These are phyloP conservation scores for Apostichopus leukothele DNA, from an alignment of 53 echinoderm and acorn worm species.

Conservation along the genomic window DNA sequence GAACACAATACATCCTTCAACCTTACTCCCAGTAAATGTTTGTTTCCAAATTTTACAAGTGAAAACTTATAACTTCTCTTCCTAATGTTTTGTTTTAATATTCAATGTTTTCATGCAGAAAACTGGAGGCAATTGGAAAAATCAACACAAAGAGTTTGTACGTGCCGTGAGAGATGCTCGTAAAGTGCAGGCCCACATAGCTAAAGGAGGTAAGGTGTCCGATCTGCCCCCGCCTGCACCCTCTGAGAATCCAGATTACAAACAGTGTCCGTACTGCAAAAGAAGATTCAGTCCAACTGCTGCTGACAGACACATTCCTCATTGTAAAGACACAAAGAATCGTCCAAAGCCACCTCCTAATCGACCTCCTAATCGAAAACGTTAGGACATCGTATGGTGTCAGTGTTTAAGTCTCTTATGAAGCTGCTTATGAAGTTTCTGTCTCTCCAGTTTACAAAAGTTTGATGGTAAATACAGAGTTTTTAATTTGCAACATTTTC, in stretches of 20 bases:
- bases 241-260: conserved; percentile 74
- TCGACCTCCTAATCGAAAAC: neutral
- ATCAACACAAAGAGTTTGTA: conserved; percentile 75
- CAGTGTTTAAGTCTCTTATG: too few species aligned
- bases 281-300: conserved; percentile 68
- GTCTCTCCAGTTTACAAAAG: too few species aligned
- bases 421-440: too few species aligned
- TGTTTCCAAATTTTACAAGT: too few species aligned
- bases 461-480: too few species aligned
- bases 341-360: conserved; percentile 68
- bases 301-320: conserved; percentile 87
- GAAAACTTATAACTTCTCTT: too few species aligned
- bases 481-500: too few species aligned
- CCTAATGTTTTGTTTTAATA: neutral
- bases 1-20: too few species aligned
- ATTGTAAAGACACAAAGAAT: conserved; percentile 74
- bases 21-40: too few species aligned
- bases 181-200: conserved; percentile 66
- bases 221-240: conserved; percentile 88
- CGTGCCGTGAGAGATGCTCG: conserved; percentile 78
- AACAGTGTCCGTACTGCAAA: conserved; percentile 90
- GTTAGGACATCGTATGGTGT: too few species aligned
- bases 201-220: conserved; percentile 78
- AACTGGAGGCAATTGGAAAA: conserved; percentile 63
- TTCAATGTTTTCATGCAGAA: neutral